Evolutionary conservation across 2,797 vertebrate species (phyloP).

Genomic region (Lemur catta): DNA sequence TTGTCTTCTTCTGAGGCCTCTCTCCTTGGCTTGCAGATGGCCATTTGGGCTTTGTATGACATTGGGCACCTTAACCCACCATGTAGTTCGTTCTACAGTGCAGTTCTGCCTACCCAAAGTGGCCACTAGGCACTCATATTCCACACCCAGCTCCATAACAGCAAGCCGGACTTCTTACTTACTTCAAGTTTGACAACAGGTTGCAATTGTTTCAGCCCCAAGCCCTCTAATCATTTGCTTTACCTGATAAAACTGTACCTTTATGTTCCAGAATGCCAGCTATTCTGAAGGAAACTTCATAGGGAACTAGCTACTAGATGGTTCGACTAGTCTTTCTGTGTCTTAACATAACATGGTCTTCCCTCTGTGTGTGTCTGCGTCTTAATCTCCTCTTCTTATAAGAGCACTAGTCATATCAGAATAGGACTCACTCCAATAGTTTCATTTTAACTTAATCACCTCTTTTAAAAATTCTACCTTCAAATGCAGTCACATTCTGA

Average conservation of each 20-base stretch:
- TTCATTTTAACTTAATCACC: neutral
- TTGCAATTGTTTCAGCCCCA: neutral
- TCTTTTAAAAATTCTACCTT: neutral
- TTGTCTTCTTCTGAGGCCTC: neutral
- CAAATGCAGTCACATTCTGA: neutral
- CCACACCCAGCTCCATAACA: neutral
- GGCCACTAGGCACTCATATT: neutral
- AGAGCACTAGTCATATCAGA: neutral
- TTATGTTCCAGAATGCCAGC: neutral
- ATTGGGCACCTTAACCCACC: neutral
- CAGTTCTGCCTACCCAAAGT: neutral
- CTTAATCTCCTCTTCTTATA: neutral
- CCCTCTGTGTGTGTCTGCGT: neutral
- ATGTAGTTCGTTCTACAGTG: neutral
- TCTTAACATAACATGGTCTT: neutral
- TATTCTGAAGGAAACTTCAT: conserved; percentile 47
- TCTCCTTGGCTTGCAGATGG: too few relatives aligned
- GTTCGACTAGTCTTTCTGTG: neutral
- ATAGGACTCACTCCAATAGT: neutral
- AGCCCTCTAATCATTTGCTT: neutral
- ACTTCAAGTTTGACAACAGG: neutral
- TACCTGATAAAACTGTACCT: neutral
- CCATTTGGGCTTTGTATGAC: neutral
- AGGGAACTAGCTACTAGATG: conserved; percentile 54
- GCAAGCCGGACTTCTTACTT: neutral